phyloP scores from a whole-genome alignment of 2,888 invertebrate species.

The Rhingia campestris region DNA sequence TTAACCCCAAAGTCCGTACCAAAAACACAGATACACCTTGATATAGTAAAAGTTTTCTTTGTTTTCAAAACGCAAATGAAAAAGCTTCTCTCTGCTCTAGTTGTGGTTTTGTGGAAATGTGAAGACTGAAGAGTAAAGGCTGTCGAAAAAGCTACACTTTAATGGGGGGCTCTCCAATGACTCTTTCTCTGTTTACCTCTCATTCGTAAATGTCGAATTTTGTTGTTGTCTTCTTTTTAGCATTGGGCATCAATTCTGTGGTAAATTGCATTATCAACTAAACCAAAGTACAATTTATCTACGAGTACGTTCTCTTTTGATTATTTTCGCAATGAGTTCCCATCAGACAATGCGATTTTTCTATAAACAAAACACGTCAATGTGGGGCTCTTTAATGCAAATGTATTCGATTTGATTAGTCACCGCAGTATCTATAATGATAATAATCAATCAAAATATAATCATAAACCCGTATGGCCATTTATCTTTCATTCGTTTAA shows the following conservation, averaged over 20 bases:
- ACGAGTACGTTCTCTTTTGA: no score
- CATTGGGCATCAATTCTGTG: conserved; percentile 29
- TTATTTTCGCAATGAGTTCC: not conserved
- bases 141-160: no score
- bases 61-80: conserved; percentile 45
- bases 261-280: conserved; percentile 2
- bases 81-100: conserved; percentile 59
- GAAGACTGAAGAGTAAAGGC: no score
- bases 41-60: conserved; percentile 59
- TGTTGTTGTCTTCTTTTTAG: not conserved
- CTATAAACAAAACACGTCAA: not conserved
- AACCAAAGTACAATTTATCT: not conserved
- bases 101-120: conserved; percentile 2
- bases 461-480: not conserved
- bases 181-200: not conserved
- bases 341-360: not conserved
- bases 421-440: conserved; percentile 23
- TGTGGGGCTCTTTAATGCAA: not conserved
- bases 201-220: not conserved
- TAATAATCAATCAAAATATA: conserved; percentile 27
- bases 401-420: conserved; percentile 29
- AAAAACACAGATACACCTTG: conserved; percentile 37
- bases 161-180: conserved; percentile 1
- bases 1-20: conserved; percentile 28
- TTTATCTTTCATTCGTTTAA: conserved; percentile 15